Evolutionary conservation across 2,113 vertebrate species (phyloP).

Genomic region (Rhagologus leucostigma): DNA sequence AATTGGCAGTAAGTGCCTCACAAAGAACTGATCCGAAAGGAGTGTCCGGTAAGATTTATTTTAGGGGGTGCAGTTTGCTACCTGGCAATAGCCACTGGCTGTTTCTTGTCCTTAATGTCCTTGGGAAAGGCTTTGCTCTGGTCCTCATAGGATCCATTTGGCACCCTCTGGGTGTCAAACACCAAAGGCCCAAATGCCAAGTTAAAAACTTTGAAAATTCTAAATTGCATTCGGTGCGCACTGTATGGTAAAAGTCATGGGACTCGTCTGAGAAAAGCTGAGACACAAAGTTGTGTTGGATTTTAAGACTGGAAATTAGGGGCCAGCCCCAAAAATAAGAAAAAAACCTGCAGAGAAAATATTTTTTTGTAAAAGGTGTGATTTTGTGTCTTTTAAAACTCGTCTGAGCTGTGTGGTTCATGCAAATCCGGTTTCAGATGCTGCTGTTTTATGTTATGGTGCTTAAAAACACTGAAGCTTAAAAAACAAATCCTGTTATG

Average conservation of each 20-base stretch:
- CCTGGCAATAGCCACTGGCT: neutral
- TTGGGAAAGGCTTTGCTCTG: neutral
- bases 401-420: neutral
- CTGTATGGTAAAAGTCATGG: neutral
- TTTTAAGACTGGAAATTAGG: neutral
- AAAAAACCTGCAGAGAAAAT: no score
- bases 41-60: neutral
- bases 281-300: neutral
- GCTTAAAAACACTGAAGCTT: neutral
- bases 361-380: no score
- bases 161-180: neutral
- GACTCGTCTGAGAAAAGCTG: neutral
- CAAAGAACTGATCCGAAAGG: neutral
- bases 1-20: neutral
- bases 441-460: neutral
- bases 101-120: neutral
- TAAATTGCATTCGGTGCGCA: rapidly evolving
- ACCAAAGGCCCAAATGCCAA: neutral
- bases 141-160: rapidly evolving
- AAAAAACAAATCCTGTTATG: neutral
- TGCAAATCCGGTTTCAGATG: neutral
- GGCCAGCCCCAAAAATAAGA: neutral
- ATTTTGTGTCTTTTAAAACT: neutral
- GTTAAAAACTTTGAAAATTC: neutral
- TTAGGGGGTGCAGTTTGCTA: neutral